Base-by-base conservation (phyloP, 2,113 vertebrate genomes). In the Platichthys flesus region DNA sequence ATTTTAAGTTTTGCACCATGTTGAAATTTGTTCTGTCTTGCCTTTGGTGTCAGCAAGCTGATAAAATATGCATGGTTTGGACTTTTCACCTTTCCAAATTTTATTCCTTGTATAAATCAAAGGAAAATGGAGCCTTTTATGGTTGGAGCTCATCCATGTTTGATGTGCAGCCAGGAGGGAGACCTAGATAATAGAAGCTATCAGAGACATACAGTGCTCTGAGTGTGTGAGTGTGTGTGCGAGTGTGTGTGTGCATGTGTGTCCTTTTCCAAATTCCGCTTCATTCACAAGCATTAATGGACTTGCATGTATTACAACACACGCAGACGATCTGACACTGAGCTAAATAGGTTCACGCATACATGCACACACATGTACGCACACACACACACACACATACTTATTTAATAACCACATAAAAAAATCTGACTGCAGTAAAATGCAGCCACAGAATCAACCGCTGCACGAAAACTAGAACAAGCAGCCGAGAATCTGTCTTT, bases 101-200 rank as follows among this genome's bases (percentile, higher is more conserved):
- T 91, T 90, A 90, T 92, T 90, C 88, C 90, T 90, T 92, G 90
- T 92, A 90, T 91, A 91, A 90, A 91, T 92, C 91, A 92, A 90
- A 91, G 90, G 88, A 90, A 89, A 92, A 91, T 84, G 86, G 88
- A 90, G 90, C 89, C 87, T 90, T 92, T 90, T 92, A 92, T 92
- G 89, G 88, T 78, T 85, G 86, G 82, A 91, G 90, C 90, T 92
- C 91, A 91, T 92, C 91, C 90, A 92, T 91, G 91, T 92, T 92
- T 91, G 91, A 92, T 92, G 91, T 90, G 88, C 89, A 91, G 91
- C 91, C 90, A 92, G 90, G 89, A 92, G 91, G 91, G 88, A 90
- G 89, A 90, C 90, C 89, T 85, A 91, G 89, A 92, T 92, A 90
- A 91, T 91, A 91, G 86, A 89, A 89, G 83, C 89, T 88, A 90